Percentiles rank a stretch among this genome's conserved stretches.
Conservation (phyloP, 2,113 vertebrate species). For the Danio rerio region DNA sequence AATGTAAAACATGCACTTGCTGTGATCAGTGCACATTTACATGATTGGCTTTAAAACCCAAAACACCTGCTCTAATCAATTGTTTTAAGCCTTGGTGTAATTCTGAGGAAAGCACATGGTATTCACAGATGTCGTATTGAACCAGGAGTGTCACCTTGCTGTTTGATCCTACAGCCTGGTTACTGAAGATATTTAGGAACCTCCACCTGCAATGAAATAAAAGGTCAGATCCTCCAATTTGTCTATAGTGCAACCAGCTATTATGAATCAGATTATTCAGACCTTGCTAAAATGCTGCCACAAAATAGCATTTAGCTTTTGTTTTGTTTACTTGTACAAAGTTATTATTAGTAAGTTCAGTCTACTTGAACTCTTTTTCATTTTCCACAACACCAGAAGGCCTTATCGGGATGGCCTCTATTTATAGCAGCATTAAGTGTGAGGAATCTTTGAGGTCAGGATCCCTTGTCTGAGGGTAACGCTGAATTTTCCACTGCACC, state of each 20-base stretch:
- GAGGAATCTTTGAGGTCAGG: conserved; percentile 72
- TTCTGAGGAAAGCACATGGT: background rate
- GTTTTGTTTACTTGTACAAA: background rate
- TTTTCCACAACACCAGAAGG: conserved; percentile 52
- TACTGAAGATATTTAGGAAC: conserved; percentile 70
- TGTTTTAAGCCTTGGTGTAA: background rate
- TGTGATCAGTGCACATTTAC: conserved; percentile 2
- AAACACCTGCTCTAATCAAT: background rate
- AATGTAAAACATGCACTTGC: background rate
- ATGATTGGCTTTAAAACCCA: background rate
- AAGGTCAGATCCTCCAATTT: background rate
- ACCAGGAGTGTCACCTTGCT: background rate
- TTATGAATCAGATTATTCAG: background rate
- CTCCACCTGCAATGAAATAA: conserved; percentile 69
- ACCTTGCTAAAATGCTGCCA: background rate
- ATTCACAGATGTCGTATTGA: background rate
- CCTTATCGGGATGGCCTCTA: conserved; percentile 71
- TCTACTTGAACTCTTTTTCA: conserved; percentile 33
- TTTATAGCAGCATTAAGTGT: conserved; percentile 72
- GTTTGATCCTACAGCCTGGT: conserved; percentile 8
- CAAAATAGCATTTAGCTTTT: background rate
- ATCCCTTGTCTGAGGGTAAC: conserved; percentile 62
- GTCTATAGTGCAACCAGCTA: background rate
- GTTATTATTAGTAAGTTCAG: background rate
- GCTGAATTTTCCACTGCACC: conserved; percentile 65